A percentile compares a stretch with the other conserved stretches of the same genome.
These are phyloP conservation scores for Trachelipus rathkii DNA, from an alignment of 1,140 invertebrate genomes.

Conservation along the genomic window DNA sequence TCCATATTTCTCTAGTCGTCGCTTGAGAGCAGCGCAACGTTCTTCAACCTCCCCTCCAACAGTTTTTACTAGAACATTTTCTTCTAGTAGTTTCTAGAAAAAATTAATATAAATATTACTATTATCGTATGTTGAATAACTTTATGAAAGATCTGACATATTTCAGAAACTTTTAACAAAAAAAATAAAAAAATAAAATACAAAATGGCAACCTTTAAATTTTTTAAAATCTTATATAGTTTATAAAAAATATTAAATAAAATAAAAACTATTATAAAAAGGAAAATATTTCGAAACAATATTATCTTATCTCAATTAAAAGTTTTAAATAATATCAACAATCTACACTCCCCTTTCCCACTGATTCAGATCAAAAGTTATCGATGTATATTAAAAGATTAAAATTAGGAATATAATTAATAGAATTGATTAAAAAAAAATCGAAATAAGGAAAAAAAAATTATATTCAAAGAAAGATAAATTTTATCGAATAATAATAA, in stretches of 20 bases:
- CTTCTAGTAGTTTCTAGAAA: slow-evolving; percentile 68
- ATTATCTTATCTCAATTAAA: not conserved
- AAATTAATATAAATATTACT: not conserved
- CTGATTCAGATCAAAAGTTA: no score
- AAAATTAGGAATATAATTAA: no score
- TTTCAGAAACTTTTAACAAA: slow-evolving; percentile 24
- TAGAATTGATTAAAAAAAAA: no score
- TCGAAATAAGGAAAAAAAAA: no score
- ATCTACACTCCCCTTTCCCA: no score
- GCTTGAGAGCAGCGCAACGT: slow-evolving; percentile 64
- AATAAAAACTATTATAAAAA: not conserved
- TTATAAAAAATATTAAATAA: no score
- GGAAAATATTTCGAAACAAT: not conserved
- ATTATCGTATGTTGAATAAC: not conserved
- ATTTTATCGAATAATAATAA: not conserved
- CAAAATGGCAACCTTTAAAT: not conserved
- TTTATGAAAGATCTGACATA: slow-evolving; percentile 28
- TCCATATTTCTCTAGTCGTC: slow-evolving; percentile 54
- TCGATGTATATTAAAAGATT: no score
- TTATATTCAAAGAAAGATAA: no score
- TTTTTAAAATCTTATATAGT: not conserved
- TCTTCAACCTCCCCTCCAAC: slow-evolving; percentile 73
- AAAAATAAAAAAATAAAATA: not conserved
- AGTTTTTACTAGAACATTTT: slow-evolving; percentile 67
- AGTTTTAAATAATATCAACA: not conserved